Base-by-base conservation (phyloP, 2,113 vertebrate species). In the Leptodactylus fuscus region DNA sequence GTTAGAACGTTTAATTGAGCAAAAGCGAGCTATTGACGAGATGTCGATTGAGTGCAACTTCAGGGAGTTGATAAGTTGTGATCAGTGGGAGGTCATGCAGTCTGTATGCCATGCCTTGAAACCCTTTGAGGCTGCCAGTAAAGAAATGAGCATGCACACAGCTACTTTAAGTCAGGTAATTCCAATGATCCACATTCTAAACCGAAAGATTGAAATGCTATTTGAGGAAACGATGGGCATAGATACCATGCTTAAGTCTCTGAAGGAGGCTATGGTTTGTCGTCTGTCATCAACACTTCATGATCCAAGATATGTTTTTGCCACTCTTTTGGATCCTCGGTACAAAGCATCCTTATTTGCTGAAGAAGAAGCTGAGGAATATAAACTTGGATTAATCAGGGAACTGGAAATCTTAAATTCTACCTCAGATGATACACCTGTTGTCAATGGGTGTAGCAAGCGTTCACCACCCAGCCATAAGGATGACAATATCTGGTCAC, bases 81-180 rank as follows among this genome's bases (percentile, higher is more conserved):
- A 99, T 89, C 98, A 99, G 92, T 99, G 97, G 98, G 96, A 98
- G 87, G 97, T 99, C 75, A 98, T 99, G 96, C 95, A 95, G 93
- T 99, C 97, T 0, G 95, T 99, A 89, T 98, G 97, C 88, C 97
- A 96, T 0, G 97, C 97, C 46, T 94, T 99, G 88, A 97, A 97
- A 87, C 97, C 98, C 27, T 98, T 99, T 0, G 97, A 98, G 60
- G 96, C 96, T 1, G 97, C 97, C 13, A 96, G 96, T 73, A 95
- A 94, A 82, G 97, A 99, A 93, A 97, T 99, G 97, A 97, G 95
- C 87, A 94, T 93, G 24, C 96, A 94, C 75, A 92, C 95, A 81
- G 98, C 97, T 88, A 97, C 96, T 0, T 93, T 99, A 85, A 96
- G 97, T 88, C 97, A 99, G 89, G 97, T 99, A 87, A 99, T 99